Base-by-base conservation (phyloP, 2,113 vertebrate genomes). In the Ramphastos sulfuratus region DNA sequence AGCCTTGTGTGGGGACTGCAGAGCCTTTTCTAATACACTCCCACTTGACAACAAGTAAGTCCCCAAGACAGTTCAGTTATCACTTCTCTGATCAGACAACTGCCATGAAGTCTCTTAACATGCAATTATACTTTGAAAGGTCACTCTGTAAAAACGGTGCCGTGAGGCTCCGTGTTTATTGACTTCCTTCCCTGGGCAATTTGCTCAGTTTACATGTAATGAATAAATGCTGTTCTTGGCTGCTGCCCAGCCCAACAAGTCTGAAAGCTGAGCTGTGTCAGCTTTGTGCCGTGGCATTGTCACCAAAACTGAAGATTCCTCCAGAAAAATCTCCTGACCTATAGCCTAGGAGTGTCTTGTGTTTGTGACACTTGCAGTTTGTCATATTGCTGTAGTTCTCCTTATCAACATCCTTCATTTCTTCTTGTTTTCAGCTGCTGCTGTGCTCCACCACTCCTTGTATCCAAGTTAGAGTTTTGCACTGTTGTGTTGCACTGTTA, bases 171-270 rank as follows among this genome's bases (percentile, higher is more conserved):
- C 48, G 20, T 72, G 72, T 85, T 92, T 94, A 91, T 89, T 94
- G 87, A 92, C 85, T 80, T 69, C 30, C 23, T 85, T 89, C 75
- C 33, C 78, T 77, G 21, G 56, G 54, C 56, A 93, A 83, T 95
- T 96, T 93, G 58, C 79, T 96, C 58, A 82, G 60, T 93, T 95
- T 91, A 87, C 65, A 83, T 61, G 60, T 85, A 89, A 81, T 60
- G 69, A 94, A 85, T 83, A 83, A 91, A 77, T 64, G 48, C 39
- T 92, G 18, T 75, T 93, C 74, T 87, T 92, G 92, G 84, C 78
- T 89, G 72, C 75, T 77, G 56, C 60, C 89, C 94, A 93, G 30
- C 17, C 70, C 54, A 54, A 44, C 6, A 1, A 33, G 52, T 59
- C 67, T 77, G 77, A 87, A 66, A 82, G 27, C 37, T 56, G 87